Percentiles rank a stretch among this genome's conserved stretches.
Conservation (phyloP, 2,888 invertebrate genomes). For the Eristalis pertinax region DNA sequence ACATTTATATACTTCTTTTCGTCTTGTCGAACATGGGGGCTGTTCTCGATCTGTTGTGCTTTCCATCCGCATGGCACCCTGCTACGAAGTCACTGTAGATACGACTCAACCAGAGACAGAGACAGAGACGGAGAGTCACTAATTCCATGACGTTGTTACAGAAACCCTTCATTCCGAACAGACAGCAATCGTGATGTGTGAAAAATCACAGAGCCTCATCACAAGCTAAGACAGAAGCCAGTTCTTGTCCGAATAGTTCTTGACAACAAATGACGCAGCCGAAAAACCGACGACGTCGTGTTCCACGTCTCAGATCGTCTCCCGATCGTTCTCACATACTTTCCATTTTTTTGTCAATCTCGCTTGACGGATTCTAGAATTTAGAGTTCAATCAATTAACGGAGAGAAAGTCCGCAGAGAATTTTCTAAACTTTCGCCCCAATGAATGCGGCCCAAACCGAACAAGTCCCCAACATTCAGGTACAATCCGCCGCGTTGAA, state of each 20-base stretch:
- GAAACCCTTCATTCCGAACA: too few relatives aligned
- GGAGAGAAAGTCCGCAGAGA: not conserved
- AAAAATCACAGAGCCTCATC: too few relatives aligned
- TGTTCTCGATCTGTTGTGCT: too few relatives aligned
- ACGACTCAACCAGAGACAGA: too few relatives aligned
- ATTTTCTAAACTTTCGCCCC: constrained; percentile 16
- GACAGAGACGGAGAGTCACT: too few relatives aligned
- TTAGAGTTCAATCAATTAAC: constrained; percentile 11
- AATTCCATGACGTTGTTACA: too few relatives aligned
- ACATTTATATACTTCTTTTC: too few relatives aligned
- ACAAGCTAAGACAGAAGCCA: too few relatives aligned
- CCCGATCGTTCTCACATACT: not conserved
- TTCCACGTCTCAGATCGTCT: not conserved
- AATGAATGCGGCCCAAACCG: not conserved
- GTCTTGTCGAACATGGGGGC: too few relatives aligned
- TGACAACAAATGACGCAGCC: not conserved
- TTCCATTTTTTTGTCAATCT: not conserved
- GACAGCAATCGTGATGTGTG: too few relatives aligned
- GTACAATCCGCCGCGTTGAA: not conserved
- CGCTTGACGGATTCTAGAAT: not conserved
- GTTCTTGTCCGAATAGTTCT: not conserved
- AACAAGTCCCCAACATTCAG: constrained; percentile 1
- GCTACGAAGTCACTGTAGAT: too few relatives aligned
- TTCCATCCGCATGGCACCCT: too few relatives aligned
- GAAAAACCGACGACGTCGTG: not conserved